Base-by-base conservation (phyloP, 23 tunicate species). In the Pegea sp. region DNA sequence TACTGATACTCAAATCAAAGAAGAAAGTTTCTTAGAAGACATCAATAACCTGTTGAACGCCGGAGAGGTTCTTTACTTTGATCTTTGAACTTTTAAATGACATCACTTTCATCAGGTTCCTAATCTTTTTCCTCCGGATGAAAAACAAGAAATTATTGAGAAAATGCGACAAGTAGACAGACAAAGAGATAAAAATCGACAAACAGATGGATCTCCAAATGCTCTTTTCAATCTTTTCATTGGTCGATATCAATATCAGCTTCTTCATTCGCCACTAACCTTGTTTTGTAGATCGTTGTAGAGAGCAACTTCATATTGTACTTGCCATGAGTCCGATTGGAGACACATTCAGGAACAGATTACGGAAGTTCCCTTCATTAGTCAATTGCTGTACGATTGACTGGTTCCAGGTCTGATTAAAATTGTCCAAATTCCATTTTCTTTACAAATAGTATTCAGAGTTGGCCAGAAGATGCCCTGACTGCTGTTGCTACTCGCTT, bases 381-480 rank as follows among this genome's bases (percentile, higher is more conserved):
- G 90, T 89, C 30, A 89, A 89, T 53, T 89, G 98, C 52, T 89
- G 98, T 56, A 89, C 98, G 7, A 89, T 89, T 54, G 81, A 89
- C 32, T 89, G 98, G 98, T 89, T 89, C 72, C 98, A 89, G 89
- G 95, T 72, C 24, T 2, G 59, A 20, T 43, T 44, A 22, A 11
- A 5, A n/a, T 48, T 22, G 32, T 8, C 24, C 22, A 18, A 59
- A 16, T 38, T 38, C 46, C 46, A 8, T 38, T 8, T 38, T 8
- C 16, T 38, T 38, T 38, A 38, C 46, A 8, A 16, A 38, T 38
- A 38, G 13, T 38, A 38, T 55, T 34, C 48, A 84, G 95, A 62
- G 77, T 0, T 89, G 98, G 98, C 98, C 98, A 3, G 80, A 71
- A 53, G 98, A 89, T 77, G 98, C 98, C 24, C 64, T 89, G 29